Evolutionary conservation across 2,113 vertebrate genomes (phyloP), one percentile per base, ranked within the genome.

Genomic region (Synodontis membranacea): DNA sequence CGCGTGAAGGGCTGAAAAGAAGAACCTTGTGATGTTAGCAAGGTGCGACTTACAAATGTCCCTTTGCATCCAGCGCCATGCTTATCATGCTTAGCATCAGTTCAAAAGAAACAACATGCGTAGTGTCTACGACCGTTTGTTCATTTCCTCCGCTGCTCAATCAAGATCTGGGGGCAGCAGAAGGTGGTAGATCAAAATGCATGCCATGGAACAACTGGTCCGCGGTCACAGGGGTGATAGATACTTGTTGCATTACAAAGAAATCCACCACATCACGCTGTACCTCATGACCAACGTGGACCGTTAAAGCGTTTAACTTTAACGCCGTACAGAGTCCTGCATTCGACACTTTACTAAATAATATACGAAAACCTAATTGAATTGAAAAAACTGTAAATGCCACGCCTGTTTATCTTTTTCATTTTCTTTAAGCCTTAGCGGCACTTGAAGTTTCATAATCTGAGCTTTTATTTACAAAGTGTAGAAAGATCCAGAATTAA

Each of bases 1-100:
- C 62, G 1, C 76, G 46, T 86, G 58, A 83, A 84, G 34, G 74
- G 75, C 88, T 86, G 88, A 84, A 88, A 89, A 87, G 84, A 64
- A 83, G 48, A 86, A 66, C 62, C 74, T 44, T 54, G 82, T 56
- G 80, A 66, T 87, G 80, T 66, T 48, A 74, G 75, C 28, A 56
- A 86, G 74, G 85, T 89, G 85, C 74, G 82, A 87, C 54, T 34
- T 11, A 2, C 7, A 82, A 87, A 85, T 82, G 85, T 84, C 84
- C 82, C 76, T 78, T 83, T 60, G 25, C 66, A 76, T 81, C 82
- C 72, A 74, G 60, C 56, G 23, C n/a, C 72, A 31, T 42, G 62
- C 54, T 82, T 82, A 82, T 86, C 85, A 21, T 11, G 15, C 70
- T 58, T 2, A 19, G 23, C 83, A 84, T 84, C 82, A 74, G 50